A percentile compares a stretch with the other conserved stretches of the same genome.
phyloP scores from a whole-genome alignment of 2,888 invertebrate species.

The Watsonalla cultraria region DNA sequence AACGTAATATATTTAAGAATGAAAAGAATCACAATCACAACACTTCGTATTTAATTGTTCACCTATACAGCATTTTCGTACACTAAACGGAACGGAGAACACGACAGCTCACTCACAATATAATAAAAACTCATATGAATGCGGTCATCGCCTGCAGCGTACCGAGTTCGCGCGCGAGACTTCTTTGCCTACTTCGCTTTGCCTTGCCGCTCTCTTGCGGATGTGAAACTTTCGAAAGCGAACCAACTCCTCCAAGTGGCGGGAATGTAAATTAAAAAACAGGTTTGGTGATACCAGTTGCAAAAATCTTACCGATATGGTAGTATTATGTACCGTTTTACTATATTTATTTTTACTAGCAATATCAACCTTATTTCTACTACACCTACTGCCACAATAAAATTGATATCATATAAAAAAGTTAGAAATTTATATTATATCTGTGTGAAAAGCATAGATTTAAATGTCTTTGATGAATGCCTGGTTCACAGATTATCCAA shows the following conservation, averaged over 20 bases:
- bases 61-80: conserved; percentile 76
- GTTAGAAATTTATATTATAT: too few relatives aligned
- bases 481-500: too few relatives aligned
- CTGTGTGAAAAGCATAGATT: too few relatives aligned
- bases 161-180: conserved; percentile 74
- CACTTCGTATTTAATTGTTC: conserved; percentile 63
- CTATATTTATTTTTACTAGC: neutral
- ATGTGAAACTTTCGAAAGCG: conserved; percentile 79
- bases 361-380: neutral
- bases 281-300: conserved; percentile 51
- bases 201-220: conserved; percentile 76
- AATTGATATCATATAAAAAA: too few relatives aligned
- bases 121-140: conserved; percentile 72
- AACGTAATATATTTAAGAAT: conserved; percentile 51
- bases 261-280: conserved; percentile 71
- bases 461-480: too few relatives aligned
- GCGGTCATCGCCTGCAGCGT: conserved; percentile 78
- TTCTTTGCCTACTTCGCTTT: conserved; percentile 66
- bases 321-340: neutral
- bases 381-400: neutral
- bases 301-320: conserved; percentile 12
- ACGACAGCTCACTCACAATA: conserved; percentile 73
- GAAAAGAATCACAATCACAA: conserved; percentile 66
- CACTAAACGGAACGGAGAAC: conserved; percentile 67
- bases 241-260: conserved; percentile 70